A percentile compares a stretch with the other conserved stretches of the same genome.
These are phyloP conservation scores for Gari tellinella DNA, from an alignment of 2,888 invertebrate species.

Conservation along the genomic window DNA sequence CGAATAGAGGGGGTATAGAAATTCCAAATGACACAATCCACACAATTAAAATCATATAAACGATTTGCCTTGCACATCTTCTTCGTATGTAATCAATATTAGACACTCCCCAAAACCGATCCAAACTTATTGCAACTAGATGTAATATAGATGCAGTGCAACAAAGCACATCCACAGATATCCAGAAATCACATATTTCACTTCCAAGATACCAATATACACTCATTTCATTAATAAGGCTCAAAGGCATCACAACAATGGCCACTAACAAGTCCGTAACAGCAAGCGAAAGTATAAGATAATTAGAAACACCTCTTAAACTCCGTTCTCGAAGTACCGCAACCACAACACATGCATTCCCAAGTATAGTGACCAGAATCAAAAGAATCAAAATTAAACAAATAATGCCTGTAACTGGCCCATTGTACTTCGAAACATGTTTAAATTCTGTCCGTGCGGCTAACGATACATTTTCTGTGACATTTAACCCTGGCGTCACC, in stretches of 20 bases:
- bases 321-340: constrained; percentile 97
- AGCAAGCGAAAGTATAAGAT: constrained; percentile 97
- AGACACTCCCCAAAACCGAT: constrained; percentile 99
- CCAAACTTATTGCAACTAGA: constrained; percentile 97
- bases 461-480: too few relatives aligned
- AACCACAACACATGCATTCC: constrained; percentile 99
- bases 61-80: constrained; percentile 91
- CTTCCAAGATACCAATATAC: constrained; percentile 93
- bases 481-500: too few relatives aligned
- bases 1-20: constrained; percentile 96
- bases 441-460: constrained; percentile 2
- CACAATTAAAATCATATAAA: constrained; percentile 94
- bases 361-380: constrained; percentile 97
- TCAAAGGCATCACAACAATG: constrained; percentile 89
- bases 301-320: constrained; percentile 97
- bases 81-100: constrained; percentile 98
- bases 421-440: constrained; percentile 68
- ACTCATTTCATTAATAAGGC: constrained; percentile 84
- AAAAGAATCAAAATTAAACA: constrained; percentile 88
- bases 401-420: constrained; percentile 65
- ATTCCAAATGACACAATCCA: constrained; percentile 97
- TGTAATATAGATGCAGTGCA: constrained; percentile 99
- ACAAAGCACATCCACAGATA: constrained; percentile 97
- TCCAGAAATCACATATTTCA: constrained; percentile 97
- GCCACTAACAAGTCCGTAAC: constrained; percentile 99